These are phyloP conservation scores for Dipodomys spectabilis DNA, from an alignment of 2,113 vertebrate genomes.

Conservation along the genomic window DNA sequence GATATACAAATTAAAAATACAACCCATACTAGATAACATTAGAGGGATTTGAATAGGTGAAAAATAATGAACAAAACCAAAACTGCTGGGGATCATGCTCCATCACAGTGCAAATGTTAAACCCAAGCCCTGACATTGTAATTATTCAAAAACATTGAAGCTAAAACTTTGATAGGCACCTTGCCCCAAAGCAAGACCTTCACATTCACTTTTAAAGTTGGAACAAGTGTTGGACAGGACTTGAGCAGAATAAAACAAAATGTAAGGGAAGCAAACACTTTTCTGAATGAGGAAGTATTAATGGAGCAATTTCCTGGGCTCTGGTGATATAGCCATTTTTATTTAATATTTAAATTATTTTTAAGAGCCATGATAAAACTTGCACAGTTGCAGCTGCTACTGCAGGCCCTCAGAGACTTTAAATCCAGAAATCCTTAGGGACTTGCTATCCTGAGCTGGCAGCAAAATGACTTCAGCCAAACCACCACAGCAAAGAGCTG, in stretches of 20 bases:
- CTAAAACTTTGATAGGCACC: neutral
- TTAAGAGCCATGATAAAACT: constrained; percentile 44
- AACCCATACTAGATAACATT: neutral
- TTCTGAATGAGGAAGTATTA: neutral
- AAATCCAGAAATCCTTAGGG: constrained; percentile 7
- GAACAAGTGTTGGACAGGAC: constrained; percentile 8
- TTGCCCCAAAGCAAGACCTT: constrained; percentile 1
- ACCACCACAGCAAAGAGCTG: neutral
- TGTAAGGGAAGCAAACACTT: neutral
- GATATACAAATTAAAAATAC: constrained; percentile 9
- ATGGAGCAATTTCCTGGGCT: neutral
- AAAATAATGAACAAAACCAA: constrained; percentile 32
- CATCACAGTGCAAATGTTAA: neutral
- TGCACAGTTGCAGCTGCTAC: neutral
- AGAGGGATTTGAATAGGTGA: neutral
- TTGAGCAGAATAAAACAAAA: constrained; percentile 15
- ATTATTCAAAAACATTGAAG: neutral
- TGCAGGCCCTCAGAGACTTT: neutral
- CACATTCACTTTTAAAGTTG: neutral
- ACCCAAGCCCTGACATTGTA: neutral
- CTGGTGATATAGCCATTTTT: neutral
- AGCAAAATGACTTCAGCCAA: neutral
- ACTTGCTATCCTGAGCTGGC: neutral
- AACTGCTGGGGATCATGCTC: neutral
- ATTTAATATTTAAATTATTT: constrained; percentile 50